phyloP scores from a whole-genome alignment of 2,113 vertebrate species.

The Gopherus flavomarginatus region DNA sequence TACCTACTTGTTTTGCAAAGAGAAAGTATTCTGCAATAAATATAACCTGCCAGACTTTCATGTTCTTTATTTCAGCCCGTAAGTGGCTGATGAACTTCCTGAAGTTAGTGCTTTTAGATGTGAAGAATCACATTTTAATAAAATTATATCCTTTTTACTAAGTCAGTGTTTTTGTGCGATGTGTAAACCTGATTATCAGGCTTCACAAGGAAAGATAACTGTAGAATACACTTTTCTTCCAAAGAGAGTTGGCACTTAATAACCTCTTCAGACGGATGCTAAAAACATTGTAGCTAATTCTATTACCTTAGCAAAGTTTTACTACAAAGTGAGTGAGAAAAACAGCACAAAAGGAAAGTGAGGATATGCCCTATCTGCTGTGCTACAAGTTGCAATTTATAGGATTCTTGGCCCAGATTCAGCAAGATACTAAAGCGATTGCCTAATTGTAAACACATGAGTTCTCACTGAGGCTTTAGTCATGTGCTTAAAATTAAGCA shows the following conservation, averaged over 20 bases:
- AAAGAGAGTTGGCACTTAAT: neutral
- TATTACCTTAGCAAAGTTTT: neutral
- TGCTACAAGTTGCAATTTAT: neutral
- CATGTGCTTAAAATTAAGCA: neutral
- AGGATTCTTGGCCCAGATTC: neutral
- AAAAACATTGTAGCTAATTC: neutral
- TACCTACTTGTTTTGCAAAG: neutral
- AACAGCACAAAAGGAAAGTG: neutral
- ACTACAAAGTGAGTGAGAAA: neutral
- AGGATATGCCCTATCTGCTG: neutral
- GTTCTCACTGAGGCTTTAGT: neutral
- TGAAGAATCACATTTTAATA: conserved; percentile 31
- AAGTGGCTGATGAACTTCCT: neutral
- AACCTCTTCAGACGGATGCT: neutral
- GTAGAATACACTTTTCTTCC: neutral
- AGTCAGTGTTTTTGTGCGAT: neutral
- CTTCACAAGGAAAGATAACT: neutral
- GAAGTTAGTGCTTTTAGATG: neutral
- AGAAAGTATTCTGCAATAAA: neutral
- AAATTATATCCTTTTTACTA: neutral
- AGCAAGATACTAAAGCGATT: neutral
- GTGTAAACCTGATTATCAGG: neutral
- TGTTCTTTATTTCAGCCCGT: neutral
- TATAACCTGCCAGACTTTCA: neutral
- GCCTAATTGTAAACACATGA: neutral